Evolutionary conservation across 1,140 invertebrate genomes (phyloP).

Genomic region (Zaprionus kolodkinae): DNA sequence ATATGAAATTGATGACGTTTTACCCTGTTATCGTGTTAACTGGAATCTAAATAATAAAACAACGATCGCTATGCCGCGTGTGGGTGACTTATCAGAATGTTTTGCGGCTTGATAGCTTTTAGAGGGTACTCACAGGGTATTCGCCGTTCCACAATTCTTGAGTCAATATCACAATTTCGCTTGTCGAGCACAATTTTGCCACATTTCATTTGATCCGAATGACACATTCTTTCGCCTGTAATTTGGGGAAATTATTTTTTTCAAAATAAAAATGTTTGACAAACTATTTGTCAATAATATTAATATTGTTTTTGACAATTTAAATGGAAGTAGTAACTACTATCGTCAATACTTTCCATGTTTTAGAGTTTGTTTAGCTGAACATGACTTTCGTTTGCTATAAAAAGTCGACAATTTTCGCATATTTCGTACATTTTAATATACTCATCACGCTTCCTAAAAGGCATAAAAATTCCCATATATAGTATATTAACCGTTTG

Average conservation of each 20-base stretch:
- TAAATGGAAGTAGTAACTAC: background rate
- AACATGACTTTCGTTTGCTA: constrained; percentile 3
- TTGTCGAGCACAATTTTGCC: background rate
- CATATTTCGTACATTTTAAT: background rate
- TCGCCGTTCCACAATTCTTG: background rate
- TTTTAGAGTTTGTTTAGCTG: background rate
- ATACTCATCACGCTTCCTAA: constrained; percentile 13
- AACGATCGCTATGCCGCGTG: constrained; percentile 1
- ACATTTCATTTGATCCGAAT: background rate
- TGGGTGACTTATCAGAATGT: constrained; percentile 27
- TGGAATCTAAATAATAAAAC: constrained; percentile 26
- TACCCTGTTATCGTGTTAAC: constrained; percentile 35
- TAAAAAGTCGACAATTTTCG: constrained; percentile 5
- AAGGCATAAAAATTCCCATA: constrained; percentile 2
- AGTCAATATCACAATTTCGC: background rate
- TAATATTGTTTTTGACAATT: no score
- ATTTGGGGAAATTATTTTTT: background rate
- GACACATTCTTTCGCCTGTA: background rate
- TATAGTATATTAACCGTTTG: constrained; percentile 40
- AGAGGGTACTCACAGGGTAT: background rate
- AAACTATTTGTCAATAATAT: no score
- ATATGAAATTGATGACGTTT: constrained; percentile 58
- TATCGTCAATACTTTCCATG: background rate
- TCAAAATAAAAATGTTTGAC: no score
- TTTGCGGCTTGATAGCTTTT: constrained; percentile 1